phyloP scores from a whole-genome alignment of 1,140 invertebrate species.

The Drosophila paulistorum region DNA sequence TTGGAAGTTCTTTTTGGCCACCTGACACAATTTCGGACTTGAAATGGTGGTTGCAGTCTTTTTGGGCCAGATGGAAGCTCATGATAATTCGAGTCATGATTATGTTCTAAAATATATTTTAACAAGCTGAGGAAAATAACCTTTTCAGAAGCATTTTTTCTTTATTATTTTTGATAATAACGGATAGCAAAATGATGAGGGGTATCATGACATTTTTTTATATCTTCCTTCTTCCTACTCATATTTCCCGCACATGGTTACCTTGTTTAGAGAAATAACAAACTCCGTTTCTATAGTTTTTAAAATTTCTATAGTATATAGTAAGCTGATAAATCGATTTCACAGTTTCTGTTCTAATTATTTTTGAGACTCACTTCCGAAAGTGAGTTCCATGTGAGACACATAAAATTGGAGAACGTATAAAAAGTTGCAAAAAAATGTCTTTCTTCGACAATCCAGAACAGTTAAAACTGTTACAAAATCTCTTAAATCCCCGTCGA shows the following conservation, averaged over 20 bases:
- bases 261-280: constrained; percentile 9
- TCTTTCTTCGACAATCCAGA: constrained; percentile 75
- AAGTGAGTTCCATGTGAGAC: neutral
- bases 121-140: too few relatives aligned
- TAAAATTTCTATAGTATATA: constrained; percentile 11
- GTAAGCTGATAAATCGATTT: constrained; percentile 40
- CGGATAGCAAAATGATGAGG: neutral
- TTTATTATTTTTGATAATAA: too few relatives aligned
- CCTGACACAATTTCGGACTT: too few relatives aligned
- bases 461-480: constrained; percentile 56
- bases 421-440: constrained; percentile 43
- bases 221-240: neutral
- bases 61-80: too few relatives aligned
- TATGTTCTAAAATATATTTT: too few relatives aligned
- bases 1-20: too few relatives aligned
- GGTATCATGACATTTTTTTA: neutral
- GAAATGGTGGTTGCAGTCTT: too few relatives aligned
- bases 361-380: neutral
- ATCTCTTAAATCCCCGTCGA: constrained; percentile 56
- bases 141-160: too few relatives aligned
- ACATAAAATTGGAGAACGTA: neutral
- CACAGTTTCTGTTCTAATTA: neutral
- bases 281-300: constrained; percentile 8
- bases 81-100: too few relatives aligned
- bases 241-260: neutral